Base-by-base conservation (phyloP, 2,113 vertebrate genomes). In the Pyxicephalus adspersus region DNA sequence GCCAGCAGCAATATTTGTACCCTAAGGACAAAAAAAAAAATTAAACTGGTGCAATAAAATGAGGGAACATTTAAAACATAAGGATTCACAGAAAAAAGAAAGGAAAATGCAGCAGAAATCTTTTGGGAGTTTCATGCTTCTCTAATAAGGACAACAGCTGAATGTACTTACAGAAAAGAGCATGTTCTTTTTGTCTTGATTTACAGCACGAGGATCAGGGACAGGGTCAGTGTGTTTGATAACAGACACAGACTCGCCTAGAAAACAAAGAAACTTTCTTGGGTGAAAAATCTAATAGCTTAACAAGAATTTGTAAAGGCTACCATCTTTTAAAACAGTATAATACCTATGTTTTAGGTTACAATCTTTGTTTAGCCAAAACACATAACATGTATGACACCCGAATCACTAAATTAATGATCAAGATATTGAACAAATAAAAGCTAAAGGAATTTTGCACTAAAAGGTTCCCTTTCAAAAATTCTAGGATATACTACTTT, bases 171-270 rank as follows among this genome's bases (percentile, higher is more conserved):
- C 98, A 86, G 97, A 99, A 88, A 99, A 99, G 28, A 99, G 94
- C 98, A 99, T 99, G 88, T 99, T 99, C 93, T 99, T 99, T 86
- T 99, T 99, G 89, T 99, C 98, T 83, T 99, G 98, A 87, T 99
- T 99, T 71, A 99, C 98, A 45, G 98, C 98, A 22, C 98, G 96
- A 18, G 96, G 98, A 88, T 99, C 98, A 25, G 98, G 98, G 38
- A 99, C 98, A 0, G 98, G 98, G 86, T 99, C 98, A 0, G 97
- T 99, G 89, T 99, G 98, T 86, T 99, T 99, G 85, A 99, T 99
- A 83, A 99, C 94, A 8, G 98, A 99, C 19, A 99, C 92, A 26
- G 98, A 99, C 85, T 99, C 98, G 81, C 98, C 98, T 99, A 78
- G 28, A 85, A 51, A 76, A 81, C 81, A 51, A 66, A 22, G 19